A percentile compares a stretch with the other conserved stretches of the same genome.
Evolutionary conservation across 53 echinoderm and acorn worm species (phyloP).

Genomic region (Paelopatides confundens): DNA sequence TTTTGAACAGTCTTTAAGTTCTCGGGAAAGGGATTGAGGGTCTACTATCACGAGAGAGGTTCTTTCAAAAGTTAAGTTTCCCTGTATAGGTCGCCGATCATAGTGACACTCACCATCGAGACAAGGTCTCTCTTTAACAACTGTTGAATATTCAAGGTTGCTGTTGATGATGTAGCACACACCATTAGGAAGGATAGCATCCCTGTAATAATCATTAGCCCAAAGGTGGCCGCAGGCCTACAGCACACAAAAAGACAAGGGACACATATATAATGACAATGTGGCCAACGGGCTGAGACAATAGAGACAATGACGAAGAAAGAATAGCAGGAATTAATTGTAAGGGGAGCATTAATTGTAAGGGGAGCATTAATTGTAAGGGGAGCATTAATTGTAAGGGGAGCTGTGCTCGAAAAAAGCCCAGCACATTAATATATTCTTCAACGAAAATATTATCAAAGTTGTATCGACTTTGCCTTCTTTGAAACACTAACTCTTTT

Average conservation of each 20-base stretch:
- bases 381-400: too few species aligned
- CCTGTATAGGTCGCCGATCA: neutral
- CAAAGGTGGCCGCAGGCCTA: constrained; percentile 96
- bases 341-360: neutral
- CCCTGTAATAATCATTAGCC: constrained; percentile 91
- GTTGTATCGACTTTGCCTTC: too few species aligned
- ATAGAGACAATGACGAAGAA: neutral
- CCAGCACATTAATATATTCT: too few species aligned
- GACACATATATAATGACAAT: neutral
- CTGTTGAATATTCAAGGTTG: constrained; percentile 72
- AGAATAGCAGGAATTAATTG: neutral
- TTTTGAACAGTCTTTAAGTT: too few species aligned
- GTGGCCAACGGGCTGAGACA: neutral
- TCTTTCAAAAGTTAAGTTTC: neutral
- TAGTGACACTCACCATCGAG: constrained; percentile 78
- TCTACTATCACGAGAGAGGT: neutral
- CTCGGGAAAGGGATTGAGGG: too few species aligned
- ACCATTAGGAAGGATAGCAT: constrained; percentile 95
- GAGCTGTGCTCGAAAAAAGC: too few species aligned
- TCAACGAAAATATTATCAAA: too few species aligned
- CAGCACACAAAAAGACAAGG: constrained; percentile 28
- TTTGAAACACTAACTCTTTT: too few species aligned
- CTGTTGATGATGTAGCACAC: constrained; percentile 86
- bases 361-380: too few species aligned
- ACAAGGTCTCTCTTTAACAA: constrained; percentile 86